phyloP scores from a whole-genome alignment of 2,888 invertebrate genomes.

The Aleiodes leptofemur region DNA sequence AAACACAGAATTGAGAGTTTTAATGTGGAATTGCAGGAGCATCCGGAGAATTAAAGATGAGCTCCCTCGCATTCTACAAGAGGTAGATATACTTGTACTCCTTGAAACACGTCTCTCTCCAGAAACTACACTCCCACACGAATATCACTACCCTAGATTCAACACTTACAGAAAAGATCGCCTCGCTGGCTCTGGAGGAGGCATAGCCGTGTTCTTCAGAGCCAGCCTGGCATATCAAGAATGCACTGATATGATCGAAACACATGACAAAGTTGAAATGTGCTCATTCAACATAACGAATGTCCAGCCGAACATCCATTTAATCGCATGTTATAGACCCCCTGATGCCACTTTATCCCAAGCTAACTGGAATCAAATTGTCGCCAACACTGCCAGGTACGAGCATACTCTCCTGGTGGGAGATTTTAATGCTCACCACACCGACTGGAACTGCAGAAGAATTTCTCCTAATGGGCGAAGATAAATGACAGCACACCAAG shows the following conservation, averaged over 20 bases:
- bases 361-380: not conserved
- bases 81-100: not conserved
- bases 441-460: not conserved
- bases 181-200: not conserved
- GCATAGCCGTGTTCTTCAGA: not conserved
- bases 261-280: not conserved
- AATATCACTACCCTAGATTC: not conserved
- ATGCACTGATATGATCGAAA: not conserved
- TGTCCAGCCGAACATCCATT: not conserved
- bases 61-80: not conserved
- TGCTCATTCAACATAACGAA: constrained; percentile 5
- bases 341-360: not conserved
- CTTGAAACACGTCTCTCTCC: no score
- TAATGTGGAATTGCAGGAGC: not conserved
- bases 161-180: not conserved
- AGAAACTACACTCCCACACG: not conserved
- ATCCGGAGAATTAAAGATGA: not conserved
- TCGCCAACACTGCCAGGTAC: not conserved
- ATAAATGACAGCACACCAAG: not conserved
- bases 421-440: constrained; percentile 26
- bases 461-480: not conserved
- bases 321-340: not conserved
- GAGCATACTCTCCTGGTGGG: not conserved
- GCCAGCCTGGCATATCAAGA: not conserved
- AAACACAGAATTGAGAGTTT: not conserved